Base-by-base conservation (phyloP, 1,140 invertebrate species). In the Lethrus apterus region DNA sequence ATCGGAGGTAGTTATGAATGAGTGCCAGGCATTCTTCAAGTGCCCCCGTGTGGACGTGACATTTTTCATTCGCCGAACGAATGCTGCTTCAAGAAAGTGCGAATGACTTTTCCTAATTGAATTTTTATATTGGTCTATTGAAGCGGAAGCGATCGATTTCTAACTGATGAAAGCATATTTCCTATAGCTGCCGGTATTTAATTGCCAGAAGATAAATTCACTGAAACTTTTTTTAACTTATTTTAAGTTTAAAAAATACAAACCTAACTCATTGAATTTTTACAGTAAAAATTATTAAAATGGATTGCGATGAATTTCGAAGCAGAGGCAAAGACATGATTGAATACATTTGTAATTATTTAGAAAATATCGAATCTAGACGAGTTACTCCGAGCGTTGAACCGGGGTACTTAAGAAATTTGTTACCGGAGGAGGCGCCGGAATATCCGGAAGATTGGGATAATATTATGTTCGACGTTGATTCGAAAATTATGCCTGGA, bases 401-500 rank as follows among this genome's bases (percentile, higher is more conserved):
- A 58, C 90, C 89, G 3, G 94, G 94, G 3, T 99, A 98, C 69
- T 75, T 99, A 13, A 75, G 82, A 42, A 72, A 79, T 34, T 68
- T 91, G 26, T 69, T 99, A 45, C 94, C 96, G 0, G 57, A 75
- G 10, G 79, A 86, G 54, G 84, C 96, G 2, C 96, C 96, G 0
- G 64, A 79, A n/a, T 72, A 89, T 44, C 82, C 86, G 0, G 96
- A 99, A 64, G 61, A 79, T 19, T 99, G 91, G 84, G 86, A 94
- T 11, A 72, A 80, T 7, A 95, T 99, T 26, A 93, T 99, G 88
- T 71, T 71, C 9, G 96, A 99, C 64, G 84, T 99, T 2, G 93
- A 98, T 66, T 76, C 78, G 18, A 93, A 92, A 71, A 98, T 99
- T 51, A 98, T 99, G 92, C 93, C 93, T 0, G 96, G 96, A 24